Percentiles rank a stretch among this genome's conserved stretches.
These are phyloP conservation scores for Macrochelys suwanniensis DNA, from an alignment of 2,797 vertebrate genomes.

Conservation along the genomic window DNA sequence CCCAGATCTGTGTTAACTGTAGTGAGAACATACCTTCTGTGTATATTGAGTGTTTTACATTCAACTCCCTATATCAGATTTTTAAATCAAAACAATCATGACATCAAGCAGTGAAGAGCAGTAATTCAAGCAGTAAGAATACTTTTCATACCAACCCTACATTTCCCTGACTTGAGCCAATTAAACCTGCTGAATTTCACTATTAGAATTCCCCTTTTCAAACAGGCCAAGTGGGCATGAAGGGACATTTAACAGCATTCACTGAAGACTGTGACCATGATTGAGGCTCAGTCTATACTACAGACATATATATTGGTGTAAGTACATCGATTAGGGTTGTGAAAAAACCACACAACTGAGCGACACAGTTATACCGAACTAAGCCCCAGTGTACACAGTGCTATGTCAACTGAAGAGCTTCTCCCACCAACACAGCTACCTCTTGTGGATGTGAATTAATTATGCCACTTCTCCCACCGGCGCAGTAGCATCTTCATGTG, in stretches of 20 bases:
- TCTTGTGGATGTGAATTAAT: not conserved
- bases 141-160: not conserved
- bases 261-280: not conserved
- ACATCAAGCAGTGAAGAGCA: too few relatives aligned
- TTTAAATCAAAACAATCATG: too few relatives aligned
- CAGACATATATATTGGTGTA: not conserved
- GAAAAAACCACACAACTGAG: not conserved
- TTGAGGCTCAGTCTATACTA: not conserved
- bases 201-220: not conserved
- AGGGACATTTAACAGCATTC: not conserved
- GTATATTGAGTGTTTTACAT: too few relatives aligned
- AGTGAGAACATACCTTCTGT: too few relatives aligned
- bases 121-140: not conserved
- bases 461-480: too few relatives aligned
- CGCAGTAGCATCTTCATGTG: not conserved
- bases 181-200: not conserved
- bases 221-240: not conserved
- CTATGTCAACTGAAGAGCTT: not conserved
- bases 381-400: not conserved
- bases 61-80: too few relatives aligned
- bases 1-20: too few relatives aligned
- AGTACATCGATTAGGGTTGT: fast-evolving
- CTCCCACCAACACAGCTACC: not conserved
- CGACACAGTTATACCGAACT: not conserved
- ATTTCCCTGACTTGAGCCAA: not conserved